These are phyloP conservation scores for Cybosia mesomella DNA, from an alignment of 2,888 invertebrate species.

Conservation along the genomic window DNA sequence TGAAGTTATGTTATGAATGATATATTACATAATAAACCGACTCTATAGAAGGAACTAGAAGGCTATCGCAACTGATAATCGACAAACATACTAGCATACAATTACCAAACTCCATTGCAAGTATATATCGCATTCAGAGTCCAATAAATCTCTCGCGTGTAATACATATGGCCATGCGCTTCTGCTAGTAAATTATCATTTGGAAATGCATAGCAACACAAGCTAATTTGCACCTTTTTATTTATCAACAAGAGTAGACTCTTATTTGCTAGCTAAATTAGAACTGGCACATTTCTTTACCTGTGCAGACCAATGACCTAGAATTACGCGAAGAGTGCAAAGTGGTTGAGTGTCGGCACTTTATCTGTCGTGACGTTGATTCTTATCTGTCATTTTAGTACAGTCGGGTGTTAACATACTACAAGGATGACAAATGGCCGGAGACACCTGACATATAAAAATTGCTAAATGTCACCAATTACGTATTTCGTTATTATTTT, in stretches of 20 bases:
- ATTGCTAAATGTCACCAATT: constrained; percentile 4
- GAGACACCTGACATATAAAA: constrained; percentile 5
- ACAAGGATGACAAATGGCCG: background rate
- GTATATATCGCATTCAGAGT: background rate
- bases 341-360: background rate
- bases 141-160: background rate
- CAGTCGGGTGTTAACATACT: background rate
- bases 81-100: no score
- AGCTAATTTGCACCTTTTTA: background rate
- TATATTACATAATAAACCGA: no score
- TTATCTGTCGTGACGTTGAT: background rate
- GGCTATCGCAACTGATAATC: no score
- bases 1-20: no score
- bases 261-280: background rate
- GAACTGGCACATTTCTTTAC: background rate
- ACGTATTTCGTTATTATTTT: background rate
- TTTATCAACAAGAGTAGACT: background rate
- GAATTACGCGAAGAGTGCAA: background rate
- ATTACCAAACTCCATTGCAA: no score
- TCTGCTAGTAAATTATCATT: background rate
- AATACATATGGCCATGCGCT: background rate
- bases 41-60: no score
- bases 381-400: constrained; percentile 2
- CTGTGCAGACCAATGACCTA: background rate
- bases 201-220: background rate